Evolutionary conservation across 2,888 invertebrate species (phyloP).

Genomic region (Eretmocerus hayati): DNA sequence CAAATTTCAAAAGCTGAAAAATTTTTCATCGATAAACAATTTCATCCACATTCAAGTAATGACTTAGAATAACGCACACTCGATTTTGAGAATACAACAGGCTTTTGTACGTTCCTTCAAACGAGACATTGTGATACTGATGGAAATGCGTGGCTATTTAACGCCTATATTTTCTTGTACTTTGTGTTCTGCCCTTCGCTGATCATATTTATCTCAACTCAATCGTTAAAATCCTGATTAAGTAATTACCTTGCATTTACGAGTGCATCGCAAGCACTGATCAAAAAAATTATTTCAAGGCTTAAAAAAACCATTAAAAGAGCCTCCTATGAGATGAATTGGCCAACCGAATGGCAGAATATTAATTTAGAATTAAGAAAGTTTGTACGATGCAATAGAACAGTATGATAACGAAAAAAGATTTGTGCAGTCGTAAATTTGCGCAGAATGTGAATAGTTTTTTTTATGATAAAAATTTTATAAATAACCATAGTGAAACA

Average conservation of each 20-base stretch:
- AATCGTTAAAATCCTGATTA: no score
- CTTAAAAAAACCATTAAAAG: no score
- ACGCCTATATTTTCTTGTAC: constrained; percentile 20
- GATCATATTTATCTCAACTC: no score
- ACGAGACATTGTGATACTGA: constrained; percentile 42
- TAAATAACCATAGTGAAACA: constrained; percentile 8
- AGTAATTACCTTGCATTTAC: no score
- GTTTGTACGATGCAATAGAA: constrained; percentile 19
- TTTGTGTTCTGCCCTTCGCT: constrained; percentile 15
- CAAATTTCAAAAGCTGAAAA: background rate
- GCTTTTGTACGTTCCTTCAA: constrained; percentile 39
- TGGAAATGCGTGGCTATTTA: constrained; percentile 25
- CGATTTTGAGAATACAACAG: constrained; percentile 24
- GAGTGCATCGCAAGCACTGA: no score
- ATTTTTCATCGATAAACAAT: constrained; percentile 3
- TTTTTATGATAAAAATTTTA: constrained; percentile 11
- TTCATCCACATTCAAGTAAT: no score
- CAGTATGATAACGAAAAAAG: constrained; percentile 20
- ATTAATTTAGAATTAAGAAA: constrained; percentile 1
- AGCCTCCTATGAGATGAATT: no score
- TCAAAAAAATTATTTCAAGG: no score
- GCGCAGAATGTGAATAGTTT: constrained; percentile 23
- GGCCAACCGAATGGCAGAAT: constrained; percentile 2
- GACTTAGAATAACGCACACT: constrained; percentile 20
- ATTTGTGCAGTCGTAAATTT: constrained; percentile 19